Evolutionary conservation across 2,888 invertebrate genomes (phyloP).

Genomic region (Stenolophus ochropezus): DNA sequence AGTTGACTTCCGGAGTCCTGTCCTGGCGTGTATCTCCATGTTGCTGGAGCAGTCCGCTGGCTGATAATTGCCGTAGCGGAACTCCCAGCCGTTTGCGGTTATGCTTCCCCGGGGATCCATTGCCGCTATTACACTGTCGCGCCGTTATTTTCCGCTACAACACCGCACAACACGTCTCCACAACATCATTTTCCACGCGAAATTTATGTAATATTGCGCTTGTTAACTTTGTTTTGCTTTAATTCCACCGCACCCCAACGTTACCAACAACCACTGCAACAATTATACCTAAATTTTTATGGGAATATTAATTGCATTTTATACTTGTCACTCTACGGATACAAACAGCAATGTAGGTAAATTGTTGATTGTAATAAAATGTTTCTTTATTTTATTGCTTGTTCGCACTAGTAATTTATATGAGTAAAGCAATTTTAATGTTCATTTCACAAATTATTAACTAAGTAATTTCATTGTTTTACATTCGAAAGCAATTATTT

Average conservation of each 20-base stretch:
- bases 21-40: background rate
- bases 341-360: no score
- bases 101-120: slow-evolving; percentile 72
- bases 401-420: no score
- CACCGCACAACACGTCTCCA: background rate
- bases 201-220: slow-evolving; percentile 56
- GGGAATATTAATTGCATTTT: background rate
- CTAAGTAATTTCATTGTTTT: no score
- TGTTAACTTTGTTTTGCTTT: slow-evolving; percentile 45
- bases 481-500: no score
- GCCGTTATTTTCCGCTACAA: slow-evolving; percentile 65
- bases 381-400: no score
- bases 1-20: background rate
- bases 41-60: slow-evolving; percentile 63
- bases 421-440: no score
- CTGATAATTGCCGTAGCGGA: slow-evolving; percentile 70
- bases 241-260: slow-evolving; percentile 7
- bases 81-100: slow-evolving; percentile 70
- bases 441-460: no score
- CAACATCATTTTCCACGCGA: background rate
- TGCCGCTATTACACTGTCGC: slow-evolving; percentile 72
- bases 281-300: background rate
- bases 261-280: background rate
- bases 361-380: no score
- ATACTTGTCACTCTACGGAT: no score